Conservation (phyloP, 2,113 vertebrate species). For the Phalacrocorax carbo region DNA sequence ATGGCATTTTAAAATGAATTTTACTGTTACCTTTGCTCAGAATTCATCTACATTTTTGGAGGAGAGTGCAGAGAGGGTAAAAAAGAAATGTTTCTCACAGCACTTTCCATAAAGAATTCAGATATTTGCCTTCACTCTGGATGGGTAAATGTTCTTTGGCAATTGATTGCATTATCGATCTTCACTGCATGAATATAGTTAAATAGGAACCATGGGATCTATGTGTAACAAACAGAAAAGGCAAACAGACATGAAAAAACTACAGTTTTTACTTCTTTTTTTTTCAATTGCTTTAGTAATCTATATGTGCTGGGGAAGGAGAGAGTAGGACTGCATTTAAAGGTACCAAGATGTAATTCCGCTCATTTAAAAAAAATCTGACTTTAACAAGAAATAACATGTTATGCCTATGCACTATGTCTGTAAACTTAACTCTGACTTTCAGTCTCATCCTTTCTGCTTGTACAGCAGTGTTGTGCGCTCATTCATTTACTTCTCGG, state of each 20-base stretch:
- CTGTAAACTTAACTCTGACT: not conserved
- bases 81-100: not conserved
- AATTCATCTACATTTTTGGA: not conserved
- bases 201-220: not conserved
- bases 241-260: not conserved
- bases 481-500: not conserved
- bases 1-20: not conserved
- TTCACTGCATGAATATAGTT: not conserved
- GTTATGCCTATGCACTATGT: not conserved
- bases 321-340: not conserved
- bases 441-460: not conserved
- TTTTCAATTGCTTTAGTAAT: not conserved
- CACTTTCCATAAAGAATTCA: not conserved
- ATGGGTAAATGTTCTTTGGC: not conserved
- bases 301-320: not conserved
- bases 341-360: not conserved
- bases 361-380: not conserved
- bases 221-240: not conserved
- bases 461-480: not conserved
- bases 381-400: not conserved
- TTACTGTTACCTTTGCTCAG: not conserved
- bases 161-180: not conserved
- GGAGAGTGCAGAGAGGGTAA: not conserved
- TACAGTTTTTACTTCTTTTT: not conserved
- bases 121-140: not conserved